A percentile compares a stretch with the other conserved stretches of the same genome.
Evolutionary conservation across 2,888 invertebrate genomes (phyloP).

Genomic region (Ormyrus nitidulus): DNA sequence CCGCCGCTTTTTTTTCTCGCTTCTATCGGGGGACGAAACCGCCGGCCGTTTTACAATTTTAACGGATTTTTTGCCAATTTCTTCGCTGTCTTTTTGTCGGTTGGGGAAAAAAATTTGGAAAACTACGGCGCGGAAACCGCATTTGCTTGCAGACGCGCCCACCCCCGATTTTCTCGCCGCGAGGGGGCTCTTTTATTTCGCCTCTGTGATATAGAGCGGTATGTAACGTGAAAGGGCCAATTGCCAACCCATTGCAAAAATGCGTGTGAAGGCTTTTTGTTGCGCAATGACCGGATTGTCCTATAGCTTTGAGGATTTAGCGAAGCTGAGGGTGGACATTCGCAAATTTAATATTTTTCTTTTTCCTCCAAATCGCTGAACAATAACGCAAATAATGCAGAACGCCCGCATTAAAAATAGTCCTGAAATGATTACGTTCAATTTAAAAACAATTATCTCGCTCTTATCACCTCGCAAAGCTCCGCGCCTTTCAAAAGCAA

Average conservation of each 20-base stretch:
- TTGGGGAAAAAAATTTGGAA: constrained; percentile 14
- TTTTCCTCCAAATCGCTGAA: not conserved
- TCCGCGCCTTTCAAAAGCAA: not conserved
- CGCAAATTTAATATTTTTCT: not conserved
- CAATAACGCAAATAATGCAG: not conserved
- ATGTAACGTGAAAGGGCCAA: constrained; percentile 20
- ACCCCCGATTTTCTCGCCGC: constrained; percentile 24
- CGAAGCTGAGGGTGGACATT: not conserved
- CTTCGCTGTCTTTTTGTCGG: too few species aligned
- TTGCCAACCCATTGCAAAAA: constrained; percentile 23
- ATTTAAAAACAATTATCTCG: constrained; percentile 34
- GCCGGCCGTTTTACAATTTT: constrained; percentile 41
- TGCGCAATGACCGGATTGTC: constrained; percentile 11
- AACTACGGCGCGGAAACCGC: constrained; percentile 38
- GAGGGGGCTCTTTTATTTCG: constrained; percentile 35
- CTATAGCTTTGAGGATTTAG: not conserved
- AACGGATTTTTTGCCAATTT: constrained; percentile 1
- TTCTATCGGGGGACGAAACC: not conserved
- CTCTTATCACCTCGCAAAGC: not conserved
- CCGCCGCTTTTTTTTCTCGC: constrained; percentile 11
- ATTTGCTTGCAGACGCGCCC: constrained; percentile 6
- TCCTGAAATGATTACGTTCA: constrained; percentile 18
- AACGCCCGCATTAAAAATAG: constrained; percentile 28
- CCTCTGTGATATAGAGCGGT: not conserved
- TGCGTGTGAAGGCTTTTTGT: not conserved